A percentile compares a stretch with the other conserved stretches of the same genome.
phyloP scores from a whole-genome alignment of 2,113 vertebrate genomes.

The Nibea albiflora region DNA sequence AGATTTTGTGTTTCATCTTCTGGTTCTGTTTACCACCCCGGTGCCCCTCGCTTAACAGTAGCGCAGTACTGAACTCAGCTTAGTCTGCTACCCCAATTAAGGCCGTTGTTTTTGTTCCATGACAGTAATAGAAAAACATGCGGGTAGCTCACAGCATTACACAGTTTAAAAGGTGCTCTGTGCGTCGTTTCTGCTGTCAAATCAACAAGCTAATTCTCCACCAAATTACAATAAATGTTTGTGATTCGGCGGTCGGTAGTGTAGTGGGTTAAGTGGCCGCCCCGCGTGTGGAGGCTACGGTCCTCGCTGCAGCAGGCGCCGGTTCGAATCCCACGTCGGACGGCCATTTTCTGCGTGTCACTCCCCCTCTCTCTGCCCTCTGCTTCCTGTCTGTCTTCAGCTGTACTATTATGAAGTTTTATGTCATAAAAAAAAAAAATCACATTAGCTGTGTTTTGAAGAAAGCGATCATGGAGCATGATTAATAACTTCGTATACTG shows the following conservation, averaged over 20 bases:
- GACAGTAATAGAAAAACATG: slow-evolving; percentile 11
- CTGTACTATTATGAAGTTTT: background rate
- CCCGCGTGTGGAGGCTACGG: too few relatives aligned
- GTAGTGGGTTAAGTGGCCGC: too few relatives aligned
- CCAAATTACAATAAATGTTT: background rate
- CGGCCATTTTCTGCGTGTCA: too few relatives aligned
- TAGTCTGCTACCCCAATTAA: slow-evolving; percentile 35
- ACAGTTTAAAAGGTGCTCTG: background rate
- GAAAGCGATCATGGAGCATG: background rate
- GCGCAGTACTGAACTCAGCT: slow-evolving; percentile 27
- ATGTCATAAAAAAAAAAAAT: background rate
- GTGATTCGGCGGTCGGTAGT: too few relatives aligned
- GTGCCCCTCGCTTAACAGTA: background rate
- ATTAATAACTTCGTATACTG: background rate
- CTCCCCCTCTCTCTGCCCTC: too few relatives aligned
- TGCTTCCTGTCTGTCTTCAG: too few relatives aligned
- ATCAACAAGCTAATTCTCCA: background rate
- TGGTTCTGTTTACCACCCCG: slow-evolving; percentile 26
- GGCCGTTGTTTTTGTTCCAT: slow-evolving; percentile 22
- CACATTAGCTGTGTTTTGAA: background rate
- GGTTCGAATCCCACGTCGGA: too few relatives aligned
- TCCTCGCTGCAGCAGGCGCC: too few relatives aligned
- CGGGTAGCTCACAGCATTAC: background rate
- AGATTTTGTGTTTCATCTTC: slow-evolving; percentile 36
- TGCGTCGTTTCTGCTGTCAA: slow-evolving; percentile 7